Percentiles rank a stretch among this genome's conserved stretches.
Evolutionary conservation across 2,888 invertebrate species (phyloP).

Genomic region (Cremastinae sp.): DNA sequence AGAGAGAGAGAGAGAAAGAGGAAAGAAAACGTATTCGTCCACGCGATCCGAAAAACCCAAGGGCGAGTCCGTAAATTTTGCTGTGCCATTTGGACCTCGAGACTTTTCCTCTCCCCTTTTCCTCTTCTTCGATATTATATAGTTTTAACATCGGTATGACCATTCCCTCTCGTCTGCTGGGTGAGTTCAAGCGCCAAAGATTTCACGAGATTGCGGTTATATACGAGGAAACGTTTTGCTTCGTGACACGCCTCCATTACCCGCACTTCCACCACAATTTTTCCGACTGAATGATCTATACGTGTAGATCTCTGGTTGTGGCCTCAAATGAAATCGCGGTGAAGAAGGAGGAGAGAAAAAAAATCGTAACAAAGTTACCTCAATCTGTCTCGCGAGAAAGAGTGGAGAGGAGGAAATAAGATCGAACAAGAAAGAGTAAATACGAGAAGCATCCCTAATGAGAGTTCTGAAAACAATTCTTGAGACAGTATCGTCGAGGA

Average conservation of each 20-base stretch:
- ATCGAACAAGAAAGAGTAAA: not conserved
- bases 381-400: constrained; percentile 17
- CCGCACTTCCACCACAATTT: constrained; percentile 49
- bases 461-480: not conserved
- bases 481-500: not conserved
- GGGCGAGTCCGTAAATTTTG: constrained; percentile 46
- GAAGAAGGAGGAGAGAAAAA: not conserved
- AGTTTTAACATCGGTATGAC: constrained; percentile 16
- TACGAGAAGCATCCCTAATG: not conserved
- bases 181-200: constrained; percentile 52
- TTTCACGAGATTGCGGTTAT: constrained; percentile 54
- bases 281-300: constrained; percentile 45
- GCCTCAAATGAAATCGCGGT: not conserved
- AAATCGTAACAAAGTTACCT: not conserved
- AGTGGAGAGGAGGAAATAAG: constrained; percentile 4
- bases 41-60: constrained; percentile 21
- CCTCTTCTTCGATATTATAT: not conserved
- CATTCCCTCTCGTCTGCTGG: constrained; percentile 17
- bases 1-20: not conserved
- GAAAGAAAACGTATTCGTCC: not conserved
- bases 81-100: constrained; percentile 20
- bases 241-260: constrained; percentile 54
- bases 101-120: not conserved
- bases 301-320: not conserved
- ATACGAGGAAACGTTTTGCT: constrained; percentile 55